Base-by-base conservation (phyloP, 2,797 vertebrate genomes). In the Phrynocephalus guinanensis region DNA sequence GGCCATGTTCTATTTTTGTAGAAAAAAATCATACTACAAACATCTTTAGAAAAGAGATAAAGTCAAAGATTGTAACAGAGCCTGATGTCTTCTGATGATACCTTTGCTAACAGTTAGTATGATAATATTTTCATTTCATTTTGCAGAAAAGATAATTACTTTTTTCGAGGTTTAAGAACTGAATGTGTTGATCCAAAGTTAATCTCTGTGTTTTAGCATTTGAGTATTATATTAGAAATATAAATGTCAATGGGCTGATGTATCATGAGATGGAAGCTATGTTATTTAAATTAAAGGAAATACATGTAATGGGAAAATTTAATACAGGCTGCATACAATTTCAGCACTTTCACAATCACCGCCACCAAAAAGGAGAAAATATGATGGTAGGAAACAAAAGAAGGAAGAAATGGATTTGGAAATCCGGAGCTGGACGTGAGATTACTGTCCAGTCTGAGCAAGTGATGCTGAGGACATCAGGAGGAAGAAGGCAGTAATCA, bases 81-180 rank as follows among this genome's bases (percentile, higher is more conserved):
- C 48, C 85, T 1, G 0, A 6, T 0, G 10, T 90, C 60, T 87
- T 70, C 92, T 90, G 80, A 83, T 11, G 22, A 82, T 50, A 87
- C 88, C 88, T 92, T 94, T 28, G 67, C 88, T 82, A 85, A 86
- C 71, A 33, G 84, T 91, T 94, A 94, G 92, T 38, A 50, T 30
- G 87, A 89, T 94, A 92, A 92, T 60, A 94, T 94, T 95, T 93
- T 94, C 90, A 93, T 92, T 95, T 91, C 50, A 0, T 76, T 78
- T 87, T 81, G 90, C 86, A 91, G 91, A 93, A 94, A 95, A 95
- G 88, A 94, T 96, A 96, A 96, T 96, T 96, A 95, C 95, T 94
- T 96, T 94, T 72, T 96, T 91, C 68, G 26, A 88, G 87, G 89
- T 95, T 86, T 94, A 96, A 95, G 94, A 94, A 94, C 50, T 60